Evolutionary conservation across 2,888 invertebrate genomes (phyloP).

Genomic region (Mythimna albipuncta): DNA sequence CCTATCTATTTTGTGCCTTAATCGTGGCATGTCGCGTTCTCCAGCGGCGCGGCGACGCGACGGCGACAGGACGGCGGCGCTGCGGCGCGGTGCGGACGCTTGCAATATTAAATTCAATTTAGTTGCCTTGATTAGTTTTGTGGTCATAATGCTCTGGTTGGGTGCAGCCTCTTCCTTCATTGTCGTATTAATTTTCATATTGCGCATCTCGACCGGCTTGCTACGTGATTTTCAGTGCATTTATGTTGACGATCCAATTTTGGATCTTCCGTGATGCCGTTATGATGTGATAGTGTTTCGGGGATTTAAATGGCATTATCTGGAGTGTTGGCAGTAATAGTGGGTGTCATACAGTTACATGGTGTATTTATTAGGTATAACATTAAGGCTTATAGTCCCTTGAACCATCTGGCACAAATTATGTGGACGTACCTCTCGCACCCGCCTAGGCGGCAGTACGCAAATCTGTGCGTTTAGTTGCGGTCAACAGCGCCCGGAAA

Average conservation of each 20-base stretch:
- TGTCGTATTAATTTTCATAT: slow-evolving; percentile 70
- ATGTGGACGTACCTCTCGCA: no score
- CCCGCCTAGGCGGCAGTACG: no score
- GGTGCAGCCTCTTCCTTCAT: slow-evolving; percentile 72
- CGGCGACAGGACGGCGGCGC: slow-evolving; percentile 35
- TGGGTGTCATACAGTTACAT: no score
- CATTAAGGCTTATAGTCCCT: no score
- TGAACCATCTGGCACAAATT: no score
- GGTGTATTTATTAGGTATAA: no score
- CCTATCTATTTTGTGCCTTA: no score
- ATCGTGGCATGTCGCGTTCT: slow-evolving; percentile 58
- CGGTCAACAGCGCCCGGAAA: no score
- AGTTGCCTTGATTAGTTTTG: slow-evolving; percentile 85
- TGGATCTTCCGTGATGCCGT: not conserved
- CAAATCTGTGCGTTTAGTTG: no score
- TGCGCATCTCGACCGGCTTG: slow-evolving; percentile 38
- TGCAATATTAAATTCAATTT: slow-evolving; percentile 88
- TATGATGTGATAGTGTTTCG: not conserved
- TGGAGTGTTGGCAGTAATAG: not conserved
- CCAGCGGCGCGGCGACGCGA: slow-evolving; percentile 48
- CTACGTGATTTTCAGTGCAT: slow-evolving; percentile 50
- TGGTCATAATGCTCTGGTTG: slow-evolving; percentile 77
- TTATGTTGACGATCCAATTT: slow-evolving; percentile 40
- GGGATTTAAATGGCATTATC: slow-evolving; percentile 1
- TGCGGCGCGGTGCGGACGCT: slow-evolving; percentile 67